phyloP scores from a whole-genome alignment of 1,140 invertebrate species.

The Drosophila setifemur region DNA sequence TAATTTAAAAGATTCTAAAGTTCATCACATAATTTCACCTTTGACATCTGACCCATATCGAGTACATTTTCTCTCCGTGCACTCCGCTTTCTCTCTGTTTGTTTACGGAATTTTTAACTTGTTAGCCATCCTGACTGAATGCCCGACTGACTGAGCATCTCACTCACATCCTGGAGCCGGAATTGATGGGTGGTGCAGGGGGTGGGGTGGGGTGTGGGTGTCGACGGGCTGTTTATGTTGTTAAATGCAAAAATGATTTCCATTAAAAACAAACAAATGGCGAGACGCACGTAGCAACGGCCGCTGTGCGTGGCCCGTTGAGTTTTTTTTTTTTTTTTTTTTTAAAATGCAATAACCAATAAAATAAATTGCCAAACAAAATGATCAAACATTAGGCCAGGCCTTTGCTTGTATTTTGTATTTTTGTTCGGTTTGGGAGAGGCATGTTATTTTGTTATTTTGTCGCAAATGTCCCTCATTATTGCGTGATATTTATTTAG shows the following conservation, averaged over 20 bases:
- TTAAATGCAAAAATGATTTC: conserved; percentile 81
- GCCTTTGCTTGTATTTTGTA: conserved; percentile 18
- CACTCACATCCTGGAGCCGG: conserved; percentile 20
- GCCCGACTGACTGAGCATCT: conserved; percentile 40
- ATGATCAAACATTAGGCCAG: conserved; percentile 74
- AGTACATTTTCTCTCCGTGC: too few species aligned
- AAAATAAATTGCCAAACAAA: conserved; percentile 79
- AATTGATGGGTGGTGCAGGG: conserved; percentile 11
- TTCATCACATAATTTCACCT: too few species aligned
- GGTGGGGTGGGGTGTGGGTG: conserved; percentile 23
- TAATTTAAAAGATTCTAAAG: too few species aligned
- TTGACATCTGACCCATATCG: too few species aligned
- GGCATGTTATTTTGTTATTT: conserved; percentile 46
- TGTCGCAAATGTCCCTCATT: conserved; percentile 78
- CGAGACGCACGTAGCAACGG: conserved; percentile 59
- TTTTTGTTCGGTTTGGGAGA: conserved; percentile 6
- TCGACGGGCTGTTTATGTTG: conserved; percentile 69
- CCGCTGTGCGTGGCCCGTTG: conserved; percentile 35
- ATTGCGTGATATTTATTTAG: conserved; percentile 81
- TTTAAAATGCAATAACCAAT: conserved; percentile 81
- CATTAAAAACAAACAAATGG: conserved; percentile 72
- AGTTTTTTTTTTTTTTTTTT: conserved; percentile 64
- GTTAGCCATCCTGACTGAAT: conserved; percentile 17
- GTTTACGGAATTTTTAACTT: too few species aligned
- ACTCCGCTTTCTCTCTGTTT: conserved; percentile 25